Evolutionary conservation across 2,113 vertebrate species (phyloP).

Genomic region (Archilochus colubris): DNA sequence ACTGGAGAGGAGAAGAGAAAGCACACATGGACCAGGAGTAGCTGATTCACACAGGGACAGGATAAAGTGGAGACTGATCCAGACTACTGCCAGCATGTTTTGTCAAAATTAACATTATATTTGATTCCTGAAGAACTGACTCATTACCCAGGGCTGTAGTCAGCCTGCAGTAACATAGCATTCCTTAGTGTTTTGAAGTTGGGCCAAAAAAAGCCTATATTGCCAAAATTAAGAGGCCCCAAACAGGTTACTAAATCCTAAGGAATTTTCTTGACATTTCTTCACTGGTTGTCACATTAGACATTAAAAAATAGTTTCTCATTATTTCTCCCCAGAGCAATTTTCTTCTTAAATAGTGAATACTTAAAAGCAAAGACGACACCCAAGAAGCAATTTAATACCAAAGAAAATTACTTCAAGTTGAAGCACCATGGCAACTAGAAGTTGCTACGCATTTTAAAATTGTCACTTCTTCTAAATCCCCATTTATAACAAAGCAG

Average conservation of each 20-base stretch:
- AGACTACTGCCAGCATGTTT: accelerated
- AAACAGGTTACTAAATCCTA: background rate
- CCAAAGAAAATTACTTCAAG: background rate
- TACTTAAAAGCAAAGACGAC: conserved; percentile 5
- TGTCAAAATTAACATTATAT: background rate
- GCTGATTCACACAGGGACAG: accelerated
- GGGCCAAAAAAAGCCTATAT: background rate
- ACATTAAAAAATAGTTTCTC: background rate
- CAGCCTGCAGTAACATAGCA: background rate
- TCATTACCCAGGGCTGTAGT: background rate
- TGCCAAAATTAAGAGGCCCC: background rate
- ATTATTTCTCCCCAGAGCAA: background rate
- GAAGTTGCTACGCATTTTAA: conserved; percentile 37
- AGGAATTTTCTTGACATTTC: background rate
- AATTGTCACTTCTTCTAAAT: conserved; percentile 1
- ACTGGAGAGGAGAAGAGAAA: background rate
- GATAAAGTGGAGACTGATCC: background rate
- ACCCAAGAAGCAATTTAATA: conserved; percentile 38
- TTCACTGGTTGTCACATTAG: background rate
- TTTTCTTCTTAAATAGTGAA: background rate
- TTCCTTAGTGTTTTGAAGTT: background rate
- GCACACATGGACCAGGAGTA: accelerated
- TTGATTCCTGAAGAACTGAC: background rate
- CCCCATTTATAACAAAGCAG: conserved; percentile 36
- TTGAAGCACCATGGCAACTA: conserved; percentile 51